Evolutionary conservation across 2,888 invertebrate species (phyloP), one percentile per base, ranked within the genome.

Genomic region (Sarcophaga caerulescens): DNA sequence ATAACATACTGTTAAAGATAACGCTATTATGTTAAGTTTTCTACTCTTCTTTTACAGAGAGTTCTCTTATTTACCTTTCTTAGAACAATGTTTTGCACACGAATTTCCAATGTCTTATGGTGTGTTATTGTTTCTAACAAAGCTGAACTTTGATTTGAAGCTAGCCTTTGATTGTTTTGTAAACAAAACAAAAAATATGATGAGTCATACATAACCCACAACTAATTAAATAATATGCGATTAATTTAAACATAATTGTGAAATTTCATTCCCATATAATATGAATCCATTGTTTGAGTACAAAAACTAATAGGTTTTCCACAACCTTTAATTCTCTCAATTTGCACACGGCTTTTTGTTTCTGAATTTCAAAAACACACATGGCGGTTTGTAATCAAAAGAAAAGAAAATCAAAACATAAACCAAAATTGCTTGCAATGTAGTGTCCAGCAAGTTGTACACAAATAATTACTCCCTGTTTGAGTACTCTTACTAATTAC

Each of bases 261-360:
- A 19, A 23, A 21, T 63, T 23, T 63, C 1, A 11, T 63, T 14
- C 3, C 10, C 25, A 23, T 23, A 0, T 11, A n/a, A 60, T 60
- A 60, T 17, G 4, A 60, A 63, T 12, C 63, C 25, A 17, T 11
- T 63, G 6, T 21, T 25, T 23, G 25, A 63, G 63, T 63, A 21
- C 12, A 44, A 47, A 47, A 47, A 14, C 47, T 47, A 12, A 47
- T 21, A 23, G 19, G 2, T 60, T 77, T 77, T 60, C 62, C 19
- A 52, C 35, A n/a, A 63, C 21, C 35, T 62, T 76, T 62, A 70
- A 70, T 52, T 45, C 70, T 70, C 35, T 21, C 25, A 35, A 19
- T 78, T 78, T 78, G 78, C 78, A 70, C 78, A 78, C 78, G 78
- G 44, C 19, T 59, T 68, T 25, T 3, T 5, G 12, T 25, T 45